Conservation (phyloP, 2,888 invertebrate species). For the Portevinia maculata region DNA sequence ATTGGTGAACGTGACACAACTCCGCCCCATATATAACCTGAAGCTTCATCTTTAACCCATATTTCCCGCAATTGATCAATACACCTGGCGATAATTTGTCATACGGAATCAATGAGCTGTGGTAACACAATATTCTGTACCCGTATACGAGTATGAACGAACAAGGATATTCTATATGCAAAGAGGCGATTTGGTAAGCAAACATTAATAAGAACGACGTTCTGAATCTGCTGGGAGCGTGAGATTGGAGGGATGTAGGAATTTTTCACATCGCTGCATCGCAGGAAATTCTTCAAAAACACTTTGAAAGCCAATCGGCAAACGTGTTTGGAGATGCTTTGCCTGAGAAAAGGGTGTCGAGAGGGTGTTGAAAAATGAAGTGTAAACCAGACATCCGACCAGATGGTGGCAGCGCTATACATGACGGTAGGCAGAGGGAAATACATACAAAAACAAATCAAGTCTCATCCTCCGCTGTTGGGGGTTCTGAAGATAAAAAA, state of each 20-base stretch:
- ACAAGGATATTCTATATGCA: conserved; percentile 6
- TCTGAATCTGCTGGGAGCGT: not conserved
- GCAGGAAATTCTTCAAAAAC: conserved; percentile 32
- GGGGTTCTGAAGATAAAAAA: not conserved
- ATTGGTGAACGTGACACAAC: conserved; percentile 27
- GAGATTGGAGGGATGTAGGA: conserved; percentile 11
- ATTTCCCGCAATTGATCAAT: conserved; percentile 62
- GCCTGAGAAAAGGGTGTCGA: not conserved
- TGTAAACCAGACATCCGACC: conserved; percentile 15
- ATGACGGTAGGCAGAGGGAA: not conserved
- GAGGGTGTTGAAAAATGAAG: not conserved
- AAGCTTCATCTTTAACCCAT: conserved; percentile 44
- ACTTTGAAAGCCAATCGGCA: conserved; percentile 17
- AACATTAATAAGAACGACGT: conserved; percentile 14
- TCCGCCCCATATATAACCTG: conserved; percentile 3
- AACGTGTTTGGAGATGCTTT: conserved; percentile 20
- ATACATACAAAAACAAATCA: conserved; percentile 46
- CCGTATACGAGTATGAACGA: conserved; percentile 1
- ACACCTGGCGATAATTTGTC: conserved; percentile 55
- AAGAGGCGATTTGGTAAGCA: conserved; percentile 10
- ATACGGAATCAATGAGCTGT: conserved; percentile 50
- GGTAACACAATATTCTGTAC: conserved; percentile 30
- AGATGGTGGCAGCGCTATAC: conserved; percentile 22
- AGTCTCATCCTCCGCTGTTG: conserved; percentile 2
- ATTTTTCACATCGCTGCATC: conserved; percentile 20